Base-by-base conservation (phyloP, 2,888 invertebrate species). In the Zonitis immaculata region DNA sequence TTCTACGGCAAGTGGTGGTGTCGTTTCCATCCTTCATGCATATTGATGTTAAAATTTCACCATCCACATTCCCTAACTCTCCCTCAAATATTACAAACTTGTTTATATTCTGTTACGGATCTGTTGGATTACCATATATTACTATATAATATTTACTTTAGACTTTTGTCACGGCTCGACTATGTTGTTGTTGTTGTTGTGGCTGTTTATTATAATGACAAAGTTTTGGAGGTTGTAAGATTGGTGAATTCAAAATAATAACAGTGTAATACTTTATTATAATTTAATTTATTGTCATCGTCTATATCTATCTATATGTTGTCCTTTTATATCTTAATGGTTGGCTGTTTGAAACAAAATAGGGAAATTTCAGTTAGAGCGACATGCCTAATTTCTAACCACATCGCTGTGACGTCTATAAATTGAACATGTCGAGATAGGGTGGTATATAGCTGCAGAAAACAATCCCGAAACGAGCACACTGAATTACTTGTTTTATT, bases 61-160 rank as follows among this genome's bases (percentile, higher is more conserved):
- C 32, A 32, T 32, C 32, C 25, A 52, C 47, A 46, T 51, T 51
- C 39, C 44, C 43, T 35, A 50, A 63, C 63, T 61, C 32, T 32
- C 62, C 59, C 61, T 59, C 63, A 63, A 65, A 66, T 65, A 66
- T 66, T 64, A 61, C 63, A 59, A 65, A 67, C 66, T 67, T 66
- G 67, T 67, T 67, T 66, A 65, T 65, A 64, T 64, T 66, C 64
- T 54, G 60, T 62, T 62, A 61, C 60, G 62, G 65, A 66, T 63
- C 64, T 63, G 60, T 54, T 54, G 60, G 65, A 67, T 67, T 67
- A 65, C 61, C 67, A 67, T 67, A 66, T 56, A 67, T 65, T 67
- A 47, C 52, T 52, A 44, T 27, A 44, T 44, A 44, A 44, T 44
- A 44, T 44, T 44, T 44, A 44, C 44, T 26, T 44, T 44, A 14